Base-by-base conservation (phyloP, 2,888 invertebrate genomes). In the Melieria crassipennis region DNA sequence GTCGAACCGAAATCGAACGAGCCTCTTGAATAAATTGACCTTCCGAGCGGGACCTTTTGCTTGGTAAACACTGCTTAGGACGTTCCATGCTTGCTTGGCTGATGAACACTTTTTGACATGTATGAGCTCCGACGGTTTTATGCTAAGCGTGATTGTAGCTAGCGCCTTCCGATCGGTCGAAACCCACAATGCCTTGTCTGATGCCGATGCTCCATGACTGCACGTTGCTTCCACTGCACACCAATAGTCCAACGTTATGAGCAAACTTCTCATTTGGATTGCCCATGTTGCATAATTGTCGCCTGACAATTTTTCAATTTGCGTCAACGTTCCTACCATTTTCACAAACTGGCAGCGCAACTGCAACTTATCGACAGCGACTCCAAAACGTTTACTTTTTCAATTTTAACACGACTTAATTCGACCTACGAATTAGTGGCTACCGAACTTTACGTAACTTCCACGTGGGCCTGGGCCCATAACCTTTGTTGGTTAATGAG, bases 161-260 rank as follows among this genome's bases (percentile, higher is more conserved):
- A 60, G n/a, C n/a, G 60, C 60, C 60, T 60, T 60, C 11, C 16
- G 11, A 63, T 63, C 62, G 4, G 63, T 11, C n/a, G 42, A 47
- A 3, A 7, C 7, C 9, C 46, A 63, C 16, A n/a, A 3, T 5
- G n/a, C 16, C n/a, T 63, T 63, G 5, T 63, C 50, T n/a, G 62
- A 16, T 5, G 10, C 47, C 42, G n/a, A 9, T 43, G n/a, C 45
- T 62, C 13, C 62, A 50, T 1, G 9, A 7, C 13, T 5, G 11
- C 47, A 62, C n/a, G 5, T 47, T 9, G 62, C 47, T 10, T 30
- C 62, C 3, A 62, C 47, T 4, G 47, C 11, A 30, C 13, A n/a
- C 48, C 62, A 62, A 11, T 46, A 62, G 6, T 62, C 30, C 16
- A 13, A 9, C n/a, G 47, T 62, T 9, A 47, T n/a, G 5, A 47